Conservation (phyloP, 1,140 invertebrate genomes). For the Oryzaephilus surinamensis region DNA sequence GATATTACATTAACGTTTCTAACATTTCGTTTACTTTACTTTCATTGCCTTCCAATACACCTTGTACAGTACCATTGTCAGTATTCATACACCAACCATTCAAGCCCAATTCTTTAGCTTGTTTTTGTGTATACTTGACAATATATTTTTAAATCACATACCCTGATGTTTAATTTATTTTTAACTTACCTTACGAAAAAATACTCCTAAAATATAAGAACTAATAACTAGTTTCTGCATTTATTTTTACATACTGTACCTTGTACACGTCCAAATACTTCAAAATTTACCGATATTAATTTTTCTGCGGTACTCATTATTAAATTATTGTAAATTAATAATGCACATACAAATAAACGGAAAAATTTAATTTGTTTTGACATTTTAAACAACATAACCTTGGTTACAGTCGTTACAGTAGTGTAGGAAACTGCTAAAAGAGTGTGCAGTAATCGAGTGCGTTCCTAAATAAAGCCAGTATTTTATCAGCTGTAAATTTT, state of each 20-base stretch:
- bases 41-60: constrained; percentile 53
- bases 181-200: constrained; percentile 48
- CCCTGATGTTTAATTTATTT: constrained; percentile 2
- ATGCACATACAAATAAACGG: not conserved
- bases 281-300: constrained; percentile 44
- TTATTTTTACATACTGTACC: constrained; percentile 30
- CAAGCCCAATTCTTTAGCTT: constrained; percentile 52
- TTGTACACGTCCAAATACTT: constrained; percentile 52
- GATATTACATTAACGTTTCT: constrained; percentile 8
- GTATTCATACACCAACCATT: constrained; percentile 74
- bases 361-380: not conserved
- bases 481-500: too few relatives aligned
- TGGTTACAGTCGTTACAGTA: not conserved
- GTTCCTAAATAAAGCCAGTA: too few relatives aligned
- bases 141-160: constrained; percentile 1
- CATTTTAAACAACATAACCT: too few relatives aligned
- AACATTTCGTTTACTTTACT: constrained; percentile 57
- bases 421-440: not conserved
- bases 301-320: constrained; percentile 5
- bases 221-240: constrained; percentile 1
- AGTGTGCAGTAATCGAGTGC: too few relatives aligned
- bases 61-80: constrained; percentile 54
- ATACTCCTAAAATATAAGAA: constrained; percentile 41
- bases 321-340: constrained; percentile 2
- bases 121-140: constrained; percentile 53